phyloP scores from a whole-genome alignment of 2,888 invertebrate genomes.

The Scaptomyza cyrtandrae region DNA sequence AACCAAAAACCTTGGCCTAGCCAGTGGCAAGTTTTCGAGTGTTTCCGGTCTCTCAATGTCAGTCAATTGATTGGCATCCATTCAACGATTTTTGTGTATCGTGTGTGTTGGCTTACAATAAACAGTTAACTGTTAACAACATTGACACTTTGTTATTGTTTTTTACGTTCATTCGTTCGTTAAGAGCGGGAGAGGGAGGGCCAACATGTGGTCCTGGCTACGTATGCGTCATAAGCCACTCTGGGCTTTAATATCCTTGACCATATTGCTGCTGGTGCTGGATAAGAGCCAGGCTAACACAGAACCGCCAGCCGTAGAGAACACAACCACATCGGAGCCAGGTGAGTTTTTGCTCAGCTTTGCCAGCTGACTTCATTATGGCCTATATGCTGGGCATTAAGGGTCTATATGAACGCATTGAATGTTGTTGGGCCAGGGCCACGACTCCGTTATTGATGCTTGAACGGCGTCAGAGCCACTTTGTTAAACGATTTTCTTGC shows the following conservation, averaged over 20 bases:
- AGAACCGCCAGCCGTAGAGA: constrained; percentile 58
- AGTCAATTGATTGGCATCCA: constrained; percentile 51
- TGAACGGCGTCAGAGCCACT: constrained; percentile 50
- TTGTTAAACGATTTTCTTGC: constrained; percentile 70
- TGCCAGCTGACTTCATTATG: constrained; percentile 49
- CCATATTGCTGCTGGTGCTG: constrained; percentile 75
- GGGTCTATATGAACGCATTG: neutral
- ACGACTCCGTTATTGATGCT: constrained; percentile 49
- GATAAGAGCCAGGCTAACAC: constrained; percentile 78
- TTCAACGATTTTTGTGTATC: constrained; percentile 17
- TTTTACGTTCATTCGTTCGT: neutral
- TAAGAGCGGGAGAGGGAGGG: constrained; percentile 7
- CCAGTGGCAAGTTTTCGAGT: constrained; percentile 31
- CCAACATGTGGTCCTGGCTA: constrained; percentile 71
- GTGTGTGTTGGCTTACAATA: constrained; percentile 13
- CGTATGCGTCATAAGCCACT: constrained; percentile 81
- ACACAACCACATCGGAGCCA: constrained; percentile 81
- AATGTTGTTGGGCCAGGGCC: constrained; percentile 1
- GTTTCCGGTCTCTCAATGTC: constrained; percentile 51
- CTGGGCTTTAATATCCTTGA: constrained; percentile 77
- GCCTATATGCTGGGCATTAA: constrained; percentile 12
- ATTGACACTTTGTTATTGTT: constrained; percentile 22
- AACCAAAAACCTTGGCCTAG: constrained; percentile 36
- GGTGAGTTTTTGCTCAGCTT: constrained; percentile 59
- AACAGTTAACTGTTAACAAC: constrained; percentile 19